Evolutionary conservation across 35 echinoderm and acorn worm species (phyloP), one percentile per base, ranked within the genome.

Genomic region (Stichopus chloronotus): DNA sequence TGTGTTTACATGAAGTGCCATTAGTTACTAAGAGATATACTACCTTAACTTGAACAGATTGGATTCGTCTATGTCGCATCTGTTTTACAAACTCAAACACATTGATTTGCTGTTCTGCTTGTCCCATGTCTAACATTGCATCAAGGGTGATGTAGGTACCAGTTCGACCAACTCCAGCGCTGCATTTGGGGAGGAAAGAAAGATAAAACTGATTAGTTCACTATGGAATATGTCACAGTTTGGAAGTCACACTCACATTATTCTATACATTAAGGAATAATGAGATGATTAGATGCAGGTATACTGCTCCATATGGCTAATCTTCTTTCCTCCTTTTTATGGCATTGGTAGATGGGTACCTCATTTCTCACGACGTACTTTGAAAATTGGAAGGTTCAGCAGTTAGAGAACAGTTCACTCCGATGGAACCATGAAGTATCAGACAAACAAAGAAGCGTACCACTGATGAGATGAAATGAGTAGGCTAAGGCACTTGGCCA

Each of bases 161-260:
- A n/a, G 91, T 92, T 5, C 91, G 74, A n/a, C 91, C 91, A 7
- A 52, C 91, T 61, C 91, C 91, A 82, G 91, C 91, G 60, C 91
- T 92, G 13, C 6, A 83, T 12, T 25, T 10, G 14, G 84, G 9
- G 68, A 89, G 25, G 25, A 89, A 63, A 69, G 24, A 56, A 52
- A 43, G 30, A 43, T 3, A 43, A 43, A 43, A 43, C 1, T 43
- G 30, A 43, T 43, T 43, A 13, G 43, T 17, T 60, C 19, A 21
- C 2, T 1, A 16, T 21, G 22, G 14, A n/a, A 1, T 83, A 22
- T n/a, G 12, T 43, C 30, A 43, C 30, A 43, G 30, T 43, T 43
- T 43, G 1, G 3, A 43, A 43, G 30, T 43, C 30, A 43, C 30
- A 43, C 3, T 43, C 30, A 43, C 30, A 43, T 43, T 43, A 43